Evolutionary conservation across 2,113 vertebrate species (phyloP).

Genomic region (Aptenodytes forsteri): DNA sequence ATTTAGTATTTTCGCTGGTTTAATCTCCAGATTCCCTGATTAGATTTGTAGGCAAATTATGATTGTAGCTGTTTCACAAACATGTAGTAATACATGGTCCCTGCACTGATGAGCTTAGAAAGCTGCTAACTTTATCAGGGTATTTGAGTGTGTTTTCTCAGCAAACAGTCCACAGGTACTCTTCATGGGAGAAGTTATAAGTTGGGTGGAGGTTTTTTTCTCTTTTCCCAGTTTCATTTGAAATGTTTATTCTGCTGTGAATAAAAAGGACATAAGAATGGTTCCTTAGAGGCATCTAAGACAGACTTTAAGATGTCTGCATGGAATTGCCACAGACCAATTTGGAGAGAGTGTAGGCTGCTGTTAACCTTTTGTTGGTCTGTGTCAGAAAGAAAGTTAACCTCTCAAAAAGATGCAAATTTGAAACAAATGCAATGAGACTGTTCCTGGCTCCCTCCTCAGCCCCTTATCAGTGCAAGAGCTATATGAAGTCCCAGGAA

Average conservation of each 20-base stretch:
- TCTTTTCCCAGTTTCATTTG: neutral
- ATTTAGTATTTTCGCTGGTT: neutral
- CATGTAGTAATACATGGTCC: neutral
- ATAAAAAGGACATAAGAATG: neutral
- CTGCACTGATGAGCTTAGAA: neutral
- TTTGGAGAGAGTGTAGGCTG: neutral
- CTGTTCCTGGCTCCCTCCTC: neutral
- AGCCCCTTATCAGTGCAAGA: neutral
- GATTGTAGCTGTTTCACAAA: neutral
- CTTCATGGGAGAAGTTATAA: neutral
- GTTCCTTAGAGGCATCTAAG: neutral
- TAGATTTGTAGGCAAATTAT: neutral
- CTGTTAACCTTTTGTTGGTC: neutral
- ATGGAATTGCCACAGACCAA: neutral
- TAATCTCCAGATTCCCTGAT: neutral
- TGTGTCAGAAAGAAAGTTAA: neutral
- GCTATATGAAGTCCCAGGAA: neutral
- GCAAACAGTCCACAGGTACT: neutral
- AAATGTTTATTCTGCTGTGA: neutral
- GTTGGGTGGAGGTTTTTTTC: neutral
- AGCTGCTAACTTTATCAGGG: neutral
- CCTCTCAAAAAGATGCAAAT: neutral
- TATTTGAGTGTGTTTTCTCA: neutral
- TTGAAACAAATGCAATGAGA: neutral
- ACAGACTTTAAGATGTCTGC: neutral